Conservation (phyloP, 2,797 vertebrate species). For the Rhodeus uyekii region DNA sequence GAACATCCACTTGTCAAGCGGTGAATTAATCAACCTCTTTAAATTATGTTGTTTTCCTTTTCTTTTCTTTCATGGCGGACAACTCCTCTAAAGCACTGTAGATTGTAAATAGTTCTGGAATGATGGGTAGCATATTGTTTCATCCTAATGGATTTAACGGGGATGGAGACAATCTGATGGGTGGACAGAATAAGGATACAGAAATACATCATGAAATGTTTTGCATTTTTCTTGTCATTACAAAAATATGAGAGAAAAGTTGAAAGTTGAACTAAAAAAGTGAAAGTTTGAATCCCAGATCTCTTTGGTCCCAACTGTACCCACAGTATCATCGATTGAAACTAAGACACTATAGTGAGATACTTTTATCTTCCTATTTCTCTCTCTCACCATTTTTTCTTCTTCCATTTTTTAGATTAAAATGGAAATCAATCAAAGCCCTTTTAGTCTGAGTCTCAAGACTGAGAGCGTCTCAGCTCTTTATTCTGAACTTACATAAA, state of each 20-base stretch:
- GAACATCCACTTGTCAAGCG: conserved; percentile 20
- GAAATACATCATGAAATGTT: background rate
- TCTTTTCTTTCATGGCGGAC: conserved; percentile 27
- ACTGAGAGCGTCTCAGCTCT: background rate
- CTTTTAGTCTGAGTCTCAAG: background rate
- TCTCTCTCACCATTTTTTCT: background rate
- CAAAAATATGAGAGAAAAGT: background rate
- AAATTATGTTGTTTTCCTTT: conserved; percentile 27
- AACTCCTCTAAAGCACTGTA: conserved; percentile 39
- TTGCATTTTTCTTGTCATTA: background rate
- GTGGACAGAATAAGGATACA: background rate
- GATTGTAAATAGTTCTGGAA: conserved; percentile 68
- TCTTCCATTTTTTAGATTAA: background rate
- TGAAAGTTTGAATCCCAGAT: background rate
- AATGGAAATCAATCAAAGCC: conserved; percentile 35
- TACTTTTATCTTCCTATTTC: background rate
- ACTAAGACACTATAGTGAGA: background rate
- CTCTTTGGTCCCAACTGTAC: background rate
- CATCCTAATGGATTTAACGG: conserved; percentile 16
- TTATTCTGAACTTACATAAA: conserved; percentile 21
- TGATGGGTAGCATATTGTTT: conserved; percentile 60
- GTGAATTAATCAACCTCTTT: conserved; percentile 12
- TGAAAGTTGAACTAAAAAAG: background rate
- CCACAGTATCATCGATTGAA: background rate
- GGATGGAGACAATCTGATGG: background rate